phyloP scores from a whole-genome alignment of 2,888 invertebrate species.

The Chydorus sphaericus region DNA sequence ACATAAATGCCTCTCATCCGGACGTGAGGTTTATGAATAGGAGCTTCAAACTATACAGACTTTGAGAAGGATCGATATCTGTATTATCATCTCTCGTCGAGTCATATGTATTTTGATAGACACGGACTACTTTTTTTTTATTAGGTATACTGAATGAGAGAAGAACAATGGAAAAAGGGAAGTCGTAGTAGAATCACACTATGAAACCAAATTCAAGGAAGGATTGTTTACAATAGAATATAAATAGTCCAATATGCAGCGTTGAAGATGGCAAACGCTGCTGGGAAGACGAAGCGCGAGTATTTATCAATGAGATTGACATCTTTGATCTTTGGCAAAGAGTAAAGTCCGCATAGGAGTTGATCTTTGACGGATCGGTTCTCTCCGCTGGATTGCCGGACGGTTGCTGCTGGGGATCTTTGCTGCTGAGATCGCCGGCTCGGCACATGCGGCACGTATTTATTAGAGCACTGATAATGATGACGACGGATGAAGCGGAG shows the following conservation, averaged over 20 bases:
- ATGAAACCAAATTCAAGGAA: not conserved
- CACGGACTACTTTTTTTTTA: no score
- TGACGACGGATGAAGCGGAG: slow-evolving; percentile 26
- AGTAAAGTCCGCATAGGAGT: not conserved
- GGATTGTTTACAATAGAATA: slow-evolving; percentile 32
- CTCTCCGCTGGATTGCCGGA: slow-evolving; percentile 8
- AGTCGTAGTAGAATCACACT: not conserved
- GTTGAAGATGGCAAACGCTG: slow-evolving; percentile 89
- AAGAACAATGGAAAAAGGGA: no score
- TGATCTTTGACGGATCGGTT: no score
- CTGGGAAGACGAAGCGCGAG: slow-evolving; percentile 86
- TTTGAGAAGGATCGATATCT: no score
- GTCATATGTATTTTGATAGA: no score
- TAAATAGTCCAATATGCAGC: slow-evolving; percentile 92
- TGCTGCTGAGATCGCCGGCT: not conserved
- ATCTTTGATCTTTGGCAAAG: slow-evolving; percentile 86
- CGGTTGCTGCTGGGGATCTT: slow-evolving; percentile 17
- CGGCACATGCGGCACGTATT: no score
- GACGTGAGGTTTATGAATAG: no score
- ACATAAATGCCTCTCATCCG: no score
- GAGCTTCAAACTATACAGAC: no score
- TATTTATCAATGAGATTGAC: slow-evolving; percentile 97
- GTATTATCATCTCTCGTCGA: no score
- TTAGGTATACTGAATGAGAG: no score
- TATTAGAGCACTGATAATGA: not conserved